Conservation (phyloP, 2,113 vertebrate genomes). For the Actinemys pallida region DNA sequence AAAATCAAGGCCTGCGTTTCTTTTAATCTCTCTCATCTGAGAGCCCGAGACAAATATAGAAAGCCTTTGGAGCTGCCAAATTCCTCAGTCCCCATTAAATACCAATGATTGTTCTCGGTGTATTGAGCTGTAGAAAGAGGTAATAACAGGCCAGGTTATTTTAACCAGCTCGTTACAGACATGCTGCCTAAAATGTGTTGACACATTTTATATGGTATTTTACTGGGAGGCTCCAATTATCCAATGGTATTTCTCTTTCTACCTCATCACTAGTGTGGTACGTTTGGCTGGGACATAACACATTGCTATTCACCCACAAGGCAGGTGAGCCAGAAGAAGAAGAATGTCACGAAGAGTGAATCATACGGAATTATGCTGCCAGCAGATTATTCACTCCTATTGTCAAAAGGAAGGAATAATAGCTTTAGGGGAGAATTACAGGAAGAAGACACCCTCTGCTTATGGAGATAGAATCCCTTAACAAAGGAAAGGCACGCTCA, state of each 20-base stretch:
- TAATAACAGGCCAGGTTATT: constrained; percentile 1
- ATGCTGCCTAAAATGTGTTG: background rate
- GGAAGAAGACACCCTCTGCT: background rate
- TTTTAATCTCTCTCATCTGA: background rate
- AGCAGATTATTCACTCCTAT: background rate
- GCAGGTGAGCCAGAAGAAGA: background rate
- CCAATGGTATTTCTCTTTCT: background rate
- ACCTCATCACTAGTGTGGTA: background rate
- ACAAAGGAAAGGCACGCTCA: background rate
- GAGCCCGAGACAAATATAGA: constrained; percentile 53
- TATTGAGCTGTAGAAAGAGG: background rate
- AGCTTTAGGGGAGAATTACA: background rate
- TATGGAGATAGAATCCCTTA: background rate
- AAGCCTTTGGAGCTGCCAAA: constrained; percentile 30
- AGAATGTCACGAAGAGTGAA: background rate
- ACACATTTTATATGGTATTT: background rate
- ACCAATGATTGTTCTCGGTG: background rate
- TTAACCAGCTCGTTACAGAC: background rate
- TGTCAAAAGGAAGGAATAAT: background rate
- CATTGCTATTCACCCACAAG: background rate
- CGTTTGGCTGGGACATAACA: background rate
- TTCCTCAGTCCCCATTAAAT: constrained; percentile 1
- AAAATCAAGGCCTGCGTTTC: background rate
- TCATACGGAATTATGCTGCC: background rate
- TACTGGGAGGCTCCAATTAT: background rate